Conservation (phyloP, 2,113 vertebrate species). For the Manacus vitellinus region DNA sequence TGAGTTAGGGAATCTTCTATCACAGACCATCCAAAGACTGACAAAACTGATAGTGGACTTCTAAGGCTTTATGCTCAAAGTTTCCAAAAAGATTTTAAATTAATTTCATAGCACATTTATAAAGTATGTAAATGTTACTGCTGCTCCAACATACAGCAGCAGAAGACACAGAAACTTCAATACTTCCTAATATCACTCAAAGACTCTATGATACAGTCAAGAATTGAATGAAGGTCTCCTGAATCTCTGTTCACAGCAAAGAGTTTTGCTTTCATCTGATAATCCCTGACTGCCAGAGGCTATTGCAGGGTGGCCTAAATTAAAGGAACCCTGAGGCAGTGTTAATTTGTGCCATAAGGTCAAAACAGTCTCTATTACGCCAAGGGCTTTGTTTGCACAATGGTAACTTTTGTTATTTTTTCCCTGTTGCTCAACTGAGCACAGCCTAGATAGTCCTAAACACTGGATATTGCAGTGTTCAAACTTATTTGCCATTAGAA, state of each 20-base stretch:
- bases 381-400: neutral
- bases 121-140: neutral
- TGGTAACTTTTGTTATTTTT: neutral
- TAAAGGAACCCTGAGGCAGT: conserved; percentile 20
- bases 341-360: conserved; percentile 30
- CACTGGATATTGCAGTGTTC: neutral
- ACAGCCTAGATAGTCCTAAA: neutral
- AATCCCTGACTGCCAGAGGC: neutral
- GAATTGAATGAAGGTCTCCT: neutral
- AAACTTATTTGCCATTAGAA: neutral
- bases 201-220: neutral
- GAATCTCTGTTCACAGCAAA: neutral
- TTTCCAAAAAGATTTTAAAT: neutral
- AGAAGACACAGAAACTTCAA: neutral
- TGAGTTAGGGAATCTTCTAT: neutral
- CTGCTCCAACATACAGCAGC: neutral
- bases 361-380: conserved; percentile 14
- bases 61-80: fast-evolving
- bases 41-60: neutral
- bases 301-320: conserved; percentile 31
- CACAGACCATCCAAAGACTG: neutral
- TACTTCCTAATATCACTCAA: neutral
- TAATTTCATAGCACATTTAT: neutral
- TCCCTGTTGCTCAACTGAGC: neutral
- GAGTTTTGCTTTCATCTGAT: neutral